Evolutionary conservation across 2,113 vertebrate species (phyloP).

Genomic region (Bothrops jararaca): DNA sequence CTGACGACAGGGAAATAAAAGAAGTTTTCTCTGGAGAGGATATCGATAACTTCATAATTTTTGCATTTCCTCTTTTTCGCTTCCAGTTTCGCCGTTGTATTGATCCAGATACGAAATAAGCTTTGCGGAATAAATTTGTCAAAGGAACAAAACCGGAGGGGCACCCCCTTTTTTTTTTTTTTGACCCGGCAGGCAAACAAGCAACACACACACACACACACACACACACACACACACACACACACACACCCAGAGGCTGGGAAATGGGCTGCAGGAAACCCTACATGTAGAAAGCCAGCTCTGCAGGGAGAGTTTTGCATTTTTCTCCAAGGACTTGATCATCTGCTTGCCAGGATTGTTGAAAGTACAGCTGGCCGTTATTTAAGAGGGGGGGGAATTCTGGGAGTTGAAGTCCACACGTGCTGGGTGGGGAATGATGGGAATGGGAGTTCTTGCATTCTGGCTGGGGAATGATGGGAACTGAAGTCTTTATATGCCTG

Average conservation of each 20-base stretch:
- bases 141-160: neutral
- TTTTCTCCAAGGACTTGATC: neutral
- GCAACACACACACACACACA: neutral
- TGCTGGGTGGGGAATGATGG: neutral
- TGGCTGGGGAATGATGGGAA: neutral
- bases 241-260: fast-evolving
- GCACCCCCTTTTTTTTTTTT: neutral
- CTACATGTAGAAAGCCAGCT: neutral
- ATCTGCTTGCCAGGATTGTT: neutral
- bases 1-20: neutral
- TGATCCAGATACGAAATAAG: neutral
- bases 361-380: neutral
- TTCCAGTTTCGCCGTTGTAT: neutral
- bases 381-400: neutral
- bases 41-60: neutral
- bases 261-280: neutral
- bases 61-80: neutral
- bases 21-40: neutral
- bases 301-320: neutral
- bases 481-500: too few relatives aligned
- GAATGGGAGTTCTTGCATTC: too few relatives aligned
- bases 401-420: neutral
- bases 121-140: neutral
- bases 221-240: too few relatives aligned
- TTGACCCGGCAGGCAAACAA: neutral